These are phyloP conservation scores for Melanotaenia maccullochi DNA, from an alignment of 2,797 vertebrate genomes.

Conservation along the genomic window DNA sequence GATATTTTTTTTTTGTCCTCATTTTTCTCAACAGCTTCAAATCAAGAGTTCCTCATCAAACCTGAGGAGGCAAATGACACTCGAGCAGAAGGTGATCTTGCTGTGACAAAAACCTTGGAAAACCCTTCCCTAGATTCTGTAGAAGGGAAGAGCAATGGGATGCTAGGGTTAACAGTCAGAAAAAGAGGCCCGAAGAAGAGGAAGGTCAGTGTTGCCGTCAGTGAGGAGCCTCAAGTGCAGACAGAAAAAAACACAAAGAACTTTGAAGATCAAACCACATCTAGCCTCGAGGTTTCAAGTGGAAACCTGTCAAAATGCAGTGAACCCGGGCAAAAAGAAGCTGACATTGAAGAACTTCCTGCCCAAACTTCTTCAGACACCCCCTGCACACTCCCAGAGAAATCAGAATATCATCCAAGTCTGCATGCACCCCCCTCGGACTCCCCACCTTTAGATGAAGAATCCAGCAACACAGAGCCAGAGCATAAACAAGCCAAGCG, in stretches of 20 bases:
- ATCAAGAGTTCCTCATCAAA: slow-evolving; percentile 16
- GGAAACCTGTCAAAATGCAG: neutral
- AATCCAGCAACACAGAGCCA: neutral
- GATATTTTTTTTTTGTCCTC: neutral
- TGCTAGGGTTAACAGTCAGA: neutral
- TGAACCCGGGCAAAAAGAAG: slow-evolving; percentile 3
- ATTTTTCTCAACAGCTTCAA: slow-evolving; percentile 37
- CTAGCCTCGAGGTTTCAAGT: neutral
- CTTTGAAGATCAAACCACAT: slow-evolving; percentile 31
- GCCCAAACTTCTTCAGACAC: slow-evolving; percentile 2
- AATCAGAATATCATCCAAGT: slow-evolving; percentile 7
- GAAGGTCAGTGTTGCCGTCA: slow-evolving; percentile 38
- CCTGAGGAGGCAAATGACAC: neutral
- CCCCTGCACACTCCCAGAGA: slow-evolving; percentile 3
- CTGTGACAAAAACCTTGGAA: slow-evolving; percentile 13
- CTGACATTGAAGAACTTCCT: slow-evolving; percentile 9
- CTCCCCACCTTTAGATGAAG: slow-evolving; percentile 8
- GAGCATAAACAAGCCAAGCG: neutral
- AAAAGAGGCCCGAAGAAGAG: slow-evolving; percentile 39
- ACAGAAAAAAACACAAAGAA: neutral
- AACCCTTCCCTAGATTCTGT: slow-evolving; percentile 8
- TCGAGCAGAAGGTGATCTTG: neutral
- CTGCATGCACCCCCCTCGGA: neutral
- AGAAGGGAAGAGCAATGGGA: neutral
- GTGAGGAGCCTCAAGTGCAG: slow-evolving; percentile 20